A percentile compares a stretch with the other conserved stretches of the same genome.
Evolutionary conservation across 2,797 vertebrate species (phyloP).

Genomic region (Caiman crocodilus): DNA sequence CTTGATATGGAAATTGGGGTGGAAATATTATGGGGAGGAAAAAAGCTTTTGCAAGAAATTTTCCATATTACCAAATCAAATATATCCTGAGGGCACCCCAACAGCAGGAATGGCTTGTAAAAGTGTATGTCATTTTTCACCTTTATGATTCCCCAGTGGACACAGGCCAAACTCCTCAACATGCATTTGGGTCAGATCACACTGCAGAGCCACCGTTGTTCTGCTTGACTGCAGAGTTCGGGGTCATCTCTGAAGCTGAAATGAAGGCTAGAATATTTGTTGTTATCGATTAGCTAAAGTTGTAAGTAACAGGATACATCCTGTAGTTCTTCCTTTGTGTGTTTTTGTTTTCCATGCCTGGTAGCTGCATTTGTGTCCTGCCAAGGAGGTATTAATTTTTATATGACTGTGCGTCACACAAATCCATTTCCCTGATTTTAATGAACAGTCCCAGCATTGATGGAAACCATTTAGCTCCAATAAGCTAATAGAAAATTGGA

Average conservation of each 20-base stretch:
- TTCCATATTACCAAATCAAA: not conserved
- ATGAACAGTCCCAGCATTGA: not conserved
- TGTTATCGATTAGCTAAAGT: not conserved
- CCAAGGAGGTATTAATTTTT: not conserved
- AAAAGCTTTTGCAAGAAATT: not conserved
- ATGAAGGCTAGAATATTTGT: not conserved
- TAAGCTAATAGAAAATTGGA: not conserved
- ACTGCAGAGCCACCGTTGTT: not conserved
- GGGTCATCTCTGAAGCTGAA: not conserved
- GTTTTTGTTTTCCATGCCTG: not conserved
- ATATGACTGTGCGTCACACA: not conserved
- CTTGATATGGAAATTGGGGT: not conserved
- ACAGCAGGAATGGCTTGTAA: not conserved
- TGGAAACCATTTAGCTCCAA: not conserved
- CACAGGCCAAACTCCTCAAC: not conserved
- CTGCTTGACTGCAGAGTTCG: not conserved
- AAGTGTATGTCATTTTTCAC: not conserved
- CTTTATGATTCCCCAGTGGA: not conserved
- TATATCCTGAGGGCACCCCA: not conserved
- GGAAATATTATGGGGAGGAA: not conserved
- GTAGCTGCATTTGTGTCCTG: not conserved
- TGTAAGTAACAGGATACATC: not conserved
- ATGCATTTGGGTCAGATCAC: no score
- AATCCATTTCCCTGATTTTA: not conserved
- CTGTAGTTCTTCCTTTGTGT: not conserved